Conservation (phyloP, 2,888 invertebrate species). For the Ernsta delagoae region DNA sequence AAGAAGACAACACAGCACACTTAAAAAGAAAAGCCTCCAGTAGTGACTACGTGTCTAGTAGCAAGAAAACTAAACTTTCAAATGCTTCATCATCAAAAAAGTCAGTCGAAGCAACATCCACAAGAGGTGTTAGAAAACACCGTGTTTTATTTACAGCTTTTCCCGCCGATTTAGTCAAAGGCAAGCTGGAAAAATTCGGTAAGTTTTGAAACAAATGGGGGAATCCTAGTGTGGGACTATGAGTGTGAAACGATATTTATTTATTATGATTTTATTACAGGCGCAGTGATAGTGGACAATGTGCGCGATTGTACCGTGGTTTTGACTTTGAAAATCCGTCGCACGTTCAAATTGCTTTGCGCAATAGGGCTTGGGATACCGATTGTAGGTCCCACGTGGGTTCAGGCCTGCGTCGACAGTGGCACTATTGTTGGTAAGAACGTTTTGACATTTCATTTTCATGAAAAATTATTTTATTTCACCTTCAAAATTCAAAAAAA, state of each 20-base stretch:
- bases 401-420: conserved; percentile 68
- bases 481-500: too few relatives aligned
- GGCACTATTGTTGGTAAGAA: conserved; percentile 54
- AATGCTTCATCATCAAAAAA: not conserved
- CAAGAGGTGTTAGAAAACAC: conserved; percentile 53
- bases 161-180: conserved; percentile 58
- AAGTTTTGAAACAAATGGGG: too few relatives aligned
- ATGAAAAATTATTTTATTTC: too few relatives aligned
- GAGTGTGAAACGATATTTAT: too few relatives aligned
- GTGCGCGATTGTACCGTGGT: conserved; percentile 76
- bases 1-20: not conserved
- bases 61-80: conserved; percentile 1
- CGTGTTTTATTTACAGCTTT: conserved; percentile 72
- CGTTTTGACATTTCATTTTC: too few relatives aligned
- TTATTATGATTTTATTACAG: conserved; percentile 54
- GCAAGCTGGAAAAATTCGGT: conserved; percentile 68
- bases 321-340: conserved; percentile 80
- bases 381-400: conserved; percentile 80
- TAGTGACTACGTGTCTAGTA: not conserved
- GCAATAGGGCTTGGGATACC: conserved; percentile 86
- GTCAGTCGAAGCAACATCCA: conserved; percentile 51
- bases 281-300: conserved; percentile 81
- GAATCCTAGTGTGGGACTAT: too few relatives aligned
- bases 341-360: conserved; percentile 85
- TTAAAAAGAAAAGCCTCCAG: conserved; percentile 5